phyloP scores from a whole-genome alignment of 1,140 invertebrate genomes.

The Ruditapes philippinarum region DNA sequence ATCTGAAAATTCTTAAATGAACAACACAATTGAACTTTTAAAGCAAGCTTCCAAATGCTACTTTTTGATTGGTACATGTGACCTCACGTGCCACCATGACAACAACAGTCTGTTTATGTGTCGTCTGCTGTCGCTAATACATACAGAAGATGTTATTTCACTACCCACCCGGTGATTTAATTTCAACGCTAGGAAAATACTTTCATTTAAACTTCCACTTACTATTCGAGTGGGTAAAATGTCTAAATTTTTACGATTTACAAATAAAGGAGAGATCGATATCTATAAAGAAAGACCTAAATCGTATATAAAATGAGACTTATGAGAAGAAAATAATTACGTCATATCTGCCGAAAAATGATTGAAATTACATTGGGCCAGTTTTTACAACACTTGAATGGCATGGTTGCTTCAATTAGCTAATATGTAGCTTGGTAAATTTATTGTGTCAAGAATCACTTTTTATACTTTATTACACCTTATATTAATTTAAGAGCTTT shows the following conservation, averaged over 20 bases:
- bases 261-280: conserved; percentile 8
- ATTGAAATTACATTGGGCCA: too few species aligned
- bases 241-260: conserved; percentile 19
- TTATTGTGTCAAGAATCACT: too few species aligned
- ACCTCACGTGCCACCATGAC: neutral
- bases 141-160: conserved; percentile 20
- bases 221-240: conserved; percentile 4
- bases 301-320: neutral
- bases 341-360: neutral
- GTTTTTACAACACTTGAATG: too few species aligned
- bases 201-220: conserved; percentile 37
- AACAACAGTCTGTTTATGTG: conserved; percentile 11
- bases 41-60: neutral
- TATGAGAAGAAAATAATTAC: neutral
- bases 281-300: neutral
- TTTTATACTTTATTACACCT: too few species aligned
- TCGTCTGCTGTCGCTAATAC: conserved; percentile 24
- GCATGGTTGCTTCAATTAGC: too few species aligned
- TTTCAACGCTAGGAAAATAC: neutral
- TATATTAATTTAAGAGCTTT: too few species aligned
- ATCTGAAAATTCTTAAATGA: neutral
- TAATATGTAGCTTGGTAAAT: too few species aligned
- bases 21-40: conserved; percentile 8
- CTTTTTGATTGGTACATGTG: conserved; percentile 3
- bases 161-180: conserved; percentile 33